Evolutionary conservation across 2,888 invertebrate genomes (phyloP), one percentile per base, ranked within the genome.

Genomic region (Phaonia tiefii): DNA sequence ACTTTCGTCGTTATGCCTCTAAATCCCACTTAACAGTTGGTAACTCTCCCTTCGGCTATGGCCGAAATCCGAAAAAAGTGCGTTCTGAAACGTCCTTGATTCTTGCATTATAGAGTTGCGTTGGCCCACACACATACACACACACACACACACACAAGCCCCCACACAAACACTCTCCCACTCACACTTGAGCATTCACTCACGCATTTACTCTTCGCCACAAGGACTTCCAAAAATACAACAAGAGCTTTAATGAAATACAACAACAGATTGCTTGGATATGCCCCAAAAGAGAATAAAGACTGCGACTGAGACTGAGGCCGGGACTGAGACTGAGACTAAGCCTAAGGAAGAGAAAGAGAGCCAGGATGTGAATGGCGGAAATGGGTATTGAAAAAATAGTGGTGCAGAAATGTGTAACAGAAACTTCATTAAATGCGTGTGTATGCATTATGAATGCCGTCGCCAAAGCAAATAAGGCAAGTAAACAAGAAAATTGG

Each of bases 21-120:
- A 63, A 63, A 63, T 63, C 63, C 63, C 63, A 63, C 63, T 63
- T 63, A 42, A 63, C 63, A 63, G 63, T 63, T 63, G 63, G 63
- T 63, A 42, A 42, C 63, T 63, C 70, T 77, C 67, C 44, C 80
- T 67, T 58, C 76, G 78, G 78, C 72, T 69, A 70, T 81, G 75
- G 78, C 81, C 81, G 80, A 75, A 72, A 63, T 60, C 63, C 31
- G 31, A 31, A 31, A 42, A 82, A 81, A 83, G 75, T 84, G 84
- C 85, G 86, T 87, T 87, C 86, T 86, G 89, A 88, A 89, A 89
- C 89, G 89, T 89, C 89, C 89, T 89, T 89, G 89, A 90, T 89
- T 90, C 89, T 89, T 89, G 89, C 89, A 89, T 88, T 88, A 31
- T 31, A 87, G 86, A 79, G 82, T 78, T 83, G 81, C 82, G 80